Evolutionary conservation across 2,888 invertebrate species (phyloP).

Genomic region (Melanostoma scalare): DNA sequence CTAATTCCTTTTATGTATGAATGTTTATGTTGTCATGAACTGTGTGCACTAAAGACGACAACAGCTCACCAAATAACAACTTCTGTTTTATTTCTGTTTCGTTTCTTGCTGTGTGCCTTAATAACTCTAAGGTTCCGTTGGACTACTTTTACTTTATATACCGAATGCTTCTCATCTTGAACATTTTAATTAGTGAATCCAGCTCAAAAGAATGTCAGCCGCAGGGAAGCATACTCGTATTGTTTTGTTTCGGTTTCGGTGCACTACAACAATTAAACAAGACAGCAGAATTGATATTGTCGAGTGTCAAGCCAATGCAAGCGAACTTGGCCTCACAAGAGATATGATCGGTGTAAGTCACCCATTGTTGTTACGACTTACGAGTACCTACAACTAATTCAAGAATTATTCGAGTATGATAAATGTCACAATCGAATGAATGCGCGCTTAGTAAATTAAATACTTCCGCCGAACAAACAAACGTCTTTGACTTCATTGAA

Average conservation of each 20-base stretch:
- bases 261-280: conserved; percentile 43
- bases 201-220: conserved; percentile 20
- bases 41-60: neutral
- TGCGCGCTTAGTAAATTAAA: conserved; percentile 31
- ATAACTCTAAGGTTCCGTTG: conserved; percentile 9
- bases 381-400: neutral
- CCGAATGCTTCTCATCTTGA: conserved; percentile 27
- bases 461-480: neutral
- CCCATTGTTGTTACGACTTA: conserved; percentile 12
- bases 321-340: conserved; percentile 16
- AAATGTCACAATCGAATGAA: conserved; percentile 13
- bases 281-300: conserved; percentile 38
- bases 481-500: conserved; percentile 1
- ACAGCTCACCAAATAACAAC: neutral
- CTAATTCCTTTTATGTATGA: neutral
- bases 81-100: conserved; percentile 1
- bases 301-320: conserved; percentile 38
- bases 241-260: conserved; percentile 3
- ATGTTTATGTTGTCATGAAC: neutral
- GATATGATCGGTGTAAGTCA: neutral
- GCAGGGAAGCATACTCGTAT: neutral
- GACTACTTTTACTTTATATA: conserved; percentile 14
- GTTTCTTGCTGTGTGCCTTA: too few species aligned
- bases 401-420: conserved; percentile 14
- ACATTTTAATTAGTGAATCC: conserved; percentile 15